Evolutionary conservation across 23 tunicate genomes (phyloP).

Genomic region (Aplidium turbinatum): DNA sequence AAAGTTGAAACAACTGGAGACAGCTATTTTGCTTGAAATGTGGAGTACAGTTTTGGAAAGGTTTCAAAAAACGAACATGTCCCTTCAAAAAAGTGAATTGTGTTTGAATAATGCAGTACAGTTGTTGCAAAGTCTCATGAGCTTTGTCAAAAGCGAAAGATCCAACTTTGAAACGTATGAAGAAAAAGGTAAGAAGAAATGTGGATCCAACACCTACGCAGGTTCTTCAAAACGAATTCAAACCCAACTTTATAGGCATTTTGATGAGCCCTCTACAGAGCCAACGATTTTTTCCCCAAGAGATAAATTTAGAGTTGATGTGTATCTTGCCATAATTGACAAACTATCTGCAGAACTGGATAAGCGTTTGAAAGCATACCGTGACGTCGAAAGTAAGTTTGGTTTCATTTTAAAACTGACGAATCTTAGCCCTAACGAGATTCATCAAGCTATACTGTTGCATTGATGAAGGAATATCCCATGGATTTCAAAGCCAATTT

Average conservation of each 20-base stretch:
- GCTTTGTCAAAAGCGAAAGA: not conserved
- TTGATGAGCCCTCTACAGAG: not conserved
- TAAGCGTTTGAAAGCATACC: conserved; percentile 1
- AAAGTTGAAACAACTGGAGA: conserved; percentile 9
- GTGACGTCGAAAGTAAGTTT: conserved; percentile 8
- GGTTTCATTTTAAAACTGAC: conserved; percentile 8
- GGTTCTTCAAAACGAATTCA: not conserved
- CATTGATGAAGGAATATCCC: conserved; percentile 16
- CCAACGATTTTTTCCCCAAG: conserved; percentile 11
- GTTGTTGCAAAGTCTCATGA: not conserved
- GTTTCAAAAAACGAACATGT: conserved; percentile 7
- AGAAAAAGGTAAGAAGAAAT: conserved; percentile 5
- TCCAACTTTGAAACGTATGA: conserved; percentile 9
- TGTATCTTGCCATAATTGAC: not conserved
- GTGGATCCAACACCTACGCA: not conserved
- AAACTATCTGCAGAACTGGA: conserved; percentile 13
- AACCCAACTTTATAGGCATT: too few species aligned
- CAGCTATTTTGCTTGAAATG: conserved; percentile 17
- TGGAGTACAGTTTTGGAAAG: conserved; percentile 8
- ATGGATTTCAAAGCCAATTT: conserved; percentile 1
- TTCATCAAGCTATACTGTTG: not conserved
- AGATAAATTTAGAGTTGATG: not conserved
- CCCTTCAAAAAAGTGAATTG: conserved; percentile 11
- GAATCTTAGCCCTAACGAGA: not conserved
- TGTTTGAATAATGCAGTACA: not conserved